phyloP scores from a whole-genome alignment of 2,113 vertebrate species.

The Callaeas wilsoni region DNA sequence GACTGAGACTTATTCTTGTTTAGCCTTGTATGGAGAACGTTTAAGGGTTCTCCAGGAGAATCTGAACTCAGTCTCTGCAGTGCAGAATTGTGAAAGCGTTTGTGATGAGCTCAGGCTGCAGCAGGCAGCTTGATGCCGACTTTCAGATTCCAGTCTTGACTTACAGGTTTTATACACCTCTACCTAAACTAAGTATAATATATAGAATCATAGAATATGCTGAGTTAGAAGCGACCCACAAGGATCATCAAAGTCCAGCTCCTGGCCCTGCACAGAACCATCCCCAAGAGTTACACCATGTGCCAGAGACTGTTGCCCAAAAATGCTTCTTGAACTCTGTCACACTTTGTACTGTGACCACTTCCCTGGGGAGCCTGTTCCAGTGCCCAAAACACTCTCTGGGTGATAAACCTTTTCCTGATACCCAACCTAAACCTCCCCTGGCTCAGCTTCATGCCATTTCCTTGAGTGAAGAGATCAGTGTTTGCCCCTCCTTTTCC shows the following conservation, averaged over 20 bases:
- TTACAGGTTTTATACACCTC: neutral
- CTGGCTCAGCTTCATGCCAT: neutral
- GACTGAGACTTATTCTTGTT: neutral
- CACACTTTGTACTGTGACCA: neutral
- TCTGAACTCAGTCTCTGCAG: neutral
- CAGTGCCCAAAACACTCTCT: no score
- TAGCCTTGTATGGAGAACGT: neutral
- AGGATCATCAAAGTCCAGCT: neutral
- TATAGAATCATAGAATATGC: neutral
- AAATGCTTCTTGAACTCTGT: neutral
- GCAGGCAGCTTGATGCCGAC: rapidly evolving
- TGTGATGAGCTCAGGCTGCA: neutral
- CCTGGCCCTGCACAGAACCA: neutral
- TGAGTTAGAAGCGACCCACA: neutral
- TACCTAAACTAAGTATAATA: neutral
- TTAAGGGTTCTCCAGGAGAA: neutral
- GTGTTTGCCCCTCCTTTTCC: neutral
- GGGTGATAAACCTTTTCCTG: neutral
- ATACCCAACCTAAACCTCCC: neutral
- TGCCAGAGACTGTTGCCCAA: neutral
- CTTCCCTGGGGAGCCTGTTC: neutral
- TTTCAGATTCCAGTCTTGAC: neutral
- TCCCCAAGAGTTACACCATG: no score
- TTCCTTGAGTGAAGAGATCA: neutral
- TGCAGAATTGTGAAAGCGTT: neutral